Conservation (phyloP, 2,113 vertebrate species). For the Clarias magur region DNA sequence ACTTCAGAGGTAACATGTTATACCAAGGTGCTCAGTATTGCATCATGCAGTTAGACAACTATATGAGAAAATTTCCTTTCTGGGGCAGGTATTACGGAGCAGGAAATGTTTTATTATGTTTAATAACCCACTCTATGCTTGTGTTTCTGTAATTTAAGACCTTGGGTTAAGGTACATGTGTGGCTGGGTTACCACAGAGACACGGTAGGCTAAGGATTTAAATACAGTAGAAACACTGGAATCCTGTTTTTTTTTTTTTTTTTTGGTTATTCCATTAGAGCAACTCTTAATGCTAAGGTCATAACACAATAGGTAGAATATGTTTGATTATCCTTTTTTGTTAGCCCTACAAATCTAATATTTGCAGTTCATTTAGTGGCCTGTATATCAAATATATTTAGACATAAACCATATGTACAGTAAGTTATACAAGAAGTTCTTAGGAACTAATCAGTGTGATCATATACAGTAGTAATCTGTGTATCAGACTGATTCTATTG, state of each 20-base stretch:
- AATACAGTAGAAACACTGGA: neutral
- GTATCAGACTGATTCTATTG: neutral
- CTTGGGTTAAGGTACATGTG: neutral
- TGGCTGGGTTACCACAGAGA: neutral
- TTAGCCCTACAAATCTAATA: neutral
- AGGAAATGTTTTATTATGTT: neutral
- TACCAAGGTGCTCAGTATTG: neutral
- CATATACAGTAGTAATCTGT: neutral
- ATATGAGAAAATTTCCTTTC: neutral
- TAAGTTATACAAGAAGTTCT: neutral
- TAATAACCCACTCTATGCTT: neutral
- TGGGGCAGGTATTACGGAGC: neutral
- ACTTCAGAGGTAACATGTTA: conserved; percentile 19
- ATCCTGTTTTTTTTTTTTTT: neutral
- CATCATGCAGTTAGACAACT: conserved; percentile 1
- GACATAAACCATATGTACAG: neutral
- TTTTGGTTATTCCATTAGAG: neutral
- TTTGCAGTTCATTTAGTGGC: neutral
- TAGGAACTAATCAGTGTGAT: neutral
- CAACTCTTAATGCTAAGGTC: neutral
- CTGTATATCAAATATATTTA: neutral
- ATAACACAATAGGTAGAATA: neutral
- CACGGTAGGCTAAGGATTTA: neutral
- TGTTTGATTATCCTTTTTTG: neutral
- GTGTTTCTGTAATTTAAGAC: neutral